A percentile compares a stretch with the other conserved stretches of the same genome.
phyloP scores from a whole-genome alignment of 2,113 vertebrate species.

The Cavia porcellus region DNA sequence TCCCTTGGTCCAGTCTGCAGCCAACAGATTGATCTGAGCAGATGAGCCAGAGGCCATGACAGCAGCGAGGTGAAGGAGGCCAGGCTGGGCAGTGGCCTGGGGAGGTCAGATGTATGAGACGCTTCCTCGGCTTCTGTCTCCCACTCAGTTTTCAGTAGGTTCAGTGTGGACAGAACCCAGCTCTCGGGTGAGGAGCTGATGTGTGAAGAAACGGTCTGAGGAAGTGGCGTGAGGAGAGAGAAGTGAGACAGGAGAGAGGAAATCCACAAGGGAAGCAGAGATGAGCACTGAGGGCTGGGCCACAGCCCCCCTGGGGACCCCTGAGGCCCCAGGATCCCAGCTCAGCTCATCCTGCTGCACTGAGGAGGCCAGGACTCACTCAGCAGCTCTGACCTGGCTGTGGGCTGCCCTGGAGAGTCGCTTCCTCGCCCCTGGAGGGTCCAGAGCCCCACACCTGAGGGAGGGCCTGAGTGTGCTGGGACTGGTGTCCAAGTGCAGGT shows the following conservation, averaged over 20 bases:
- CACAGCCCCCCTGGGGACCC: not conserved
- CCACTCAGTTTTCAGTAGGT: not conserved
- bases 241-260: not conserved
- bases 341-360: fast-evolving
- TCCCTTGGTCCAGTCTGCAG: not conserved
- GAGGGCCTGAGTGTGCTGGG: not conserved
- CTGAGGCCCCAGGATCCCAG: not conserved
- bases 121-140: not conserved
- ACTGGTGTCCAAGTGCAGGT: too few relatives aligned
- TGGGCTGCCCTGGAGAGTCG: not conserved
- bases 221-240: not conserved
- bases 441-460: fast-evolving
- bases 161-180: not conserved
- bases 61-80: too few relatives aligned
- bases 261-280: not conserved
- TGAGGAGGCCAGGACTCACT: not conserved
- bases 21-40: not conserved
- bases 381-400: too few relatives aligned
- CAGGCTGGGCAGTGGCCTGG: fast-evolving
- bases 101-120: not conserved
- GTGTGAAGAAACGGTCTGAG: not conserved
- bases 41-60: not conserved
- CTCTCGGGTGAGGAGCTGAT: not conserved
- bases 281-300: not conserved
- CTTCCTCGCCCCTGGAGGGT: not conserved